Conservation (phyloP, 1,140 invertebrate species). For the Trichomalopsis sarcophagae region DNA sequence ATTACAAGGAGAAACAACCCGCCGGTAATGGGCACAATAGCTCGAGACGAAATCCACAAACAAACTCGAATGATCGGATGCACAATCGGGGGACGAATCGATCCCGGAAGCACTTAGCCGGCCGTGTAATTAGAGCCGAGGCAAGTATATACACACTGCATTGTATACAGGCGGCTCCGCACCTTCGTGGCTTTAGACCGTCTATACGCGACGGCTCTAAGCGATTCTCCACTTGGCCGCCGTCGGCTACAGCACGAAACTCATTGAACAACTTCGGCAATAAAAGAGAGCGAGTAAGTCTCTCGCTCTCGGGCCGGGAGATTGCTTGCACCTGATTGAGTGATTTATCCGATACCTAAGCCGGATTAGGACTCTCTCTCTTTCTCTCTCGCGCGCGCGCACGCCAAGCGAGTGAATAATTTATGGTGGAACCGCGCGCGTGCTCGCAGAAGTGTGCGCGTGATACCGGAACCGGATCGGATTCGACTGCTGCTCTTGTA, state of each 20-base stretch:
- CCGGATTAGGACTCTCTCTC: not conserved
- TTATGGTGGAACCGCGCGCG: not conserved
- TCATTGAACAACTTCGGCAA: constrained; percentile 28
- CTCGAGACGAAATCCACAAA: no score
- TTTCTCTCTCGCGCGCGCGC: not conserved
- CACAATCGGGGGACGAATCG: not conserved
- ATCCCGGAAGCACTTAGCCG: not conserved
- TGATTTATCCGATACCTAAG: constrained; percentile 33
- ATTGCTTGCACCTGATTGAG: constrained; percentile 31
- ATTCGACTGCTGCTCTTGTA: not conserved
- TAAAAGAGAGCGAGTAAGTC: constrained; percentile 20
- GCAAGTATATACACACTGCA: not conserved
- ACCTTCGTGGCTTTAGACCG: constrained; percentile 6
- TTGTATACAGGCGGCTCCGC: not conserved
- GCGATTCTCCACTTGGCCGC: constrained; percentile 6
- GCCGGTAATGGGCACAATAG: no score
- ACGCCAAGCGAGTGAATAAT: constrained; percentile 17
- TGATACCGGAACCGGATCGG: not conserved
- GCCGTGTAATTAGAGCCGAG: constrained; percentile 7
- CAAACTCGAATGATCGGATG: no score
- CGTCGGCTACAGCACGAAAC: not conserved
- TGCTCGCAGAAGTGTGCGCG: not conserved
- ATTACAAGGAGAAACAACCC: no score
- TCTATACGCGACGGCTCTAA: constrained; percentile 5
- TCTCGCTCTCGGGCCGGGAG: not conserved